A percentile compares a stretch with the other conserved stretches of the same genome.
Evolutionary conservation across 2,797 vertebrate genomes (phyloP).

Genomic region (Pseudochaenichthys georgianus): DNA sequence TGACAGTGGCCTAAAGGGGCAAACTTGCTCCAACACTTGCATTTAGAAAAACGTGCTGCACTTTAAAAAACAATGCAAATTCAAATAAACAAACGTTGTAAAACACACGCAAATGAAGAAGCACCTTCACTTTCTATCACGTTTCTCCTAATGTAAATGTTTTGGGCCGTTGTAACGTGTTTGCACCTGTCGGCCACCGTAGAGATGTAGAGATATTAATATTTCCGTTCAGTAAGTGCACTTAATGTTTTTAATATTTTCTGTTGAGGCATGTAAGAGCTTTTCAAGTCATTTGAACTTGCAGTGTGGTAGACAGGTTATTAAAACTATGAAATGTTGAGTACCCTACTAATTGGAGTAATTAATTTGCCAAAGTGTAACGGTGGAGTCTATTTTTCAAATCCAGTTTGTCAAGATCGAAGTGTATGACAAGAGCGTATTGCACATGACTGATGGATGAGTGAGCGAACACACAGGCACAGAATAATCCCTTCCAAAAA

Average conservation of each 20-base stretch:
- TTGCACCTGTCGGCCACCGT: too few species aligned
- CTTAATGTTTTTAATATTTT: constrained; percentile 50
- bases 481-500: constrained; percentile 41
- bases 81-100: too few species aligned
- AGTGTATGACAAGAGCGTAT: constrained; percentile 19
- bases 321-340: constrained; percentile 69
- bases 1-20: too few species aligned
- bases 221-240: constrained; percentile 46
- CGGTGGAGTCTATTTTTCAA: constrained; percentile 42
- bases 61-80: too few species aligned
- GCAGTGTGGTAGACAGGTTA: constrained; percentile 67
- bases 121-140: too few species aligned
- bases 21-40: too few species aligned
- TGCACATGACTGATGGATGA: constrained; percentile 48
- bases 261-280: constrained; percentile 23
- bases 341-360: constrained; percentile 71
- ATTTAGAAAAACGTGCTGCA: too few species aligned
- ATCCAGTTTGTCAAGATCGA: constrained; percentile 52
- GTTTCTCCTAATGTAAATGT: too few species aligned
- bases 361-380: constrained; percentile 73
- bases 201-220: constrained; percentile 19
- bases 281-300: constrained; percentile 65
- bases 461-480: constrained; percentile 43
- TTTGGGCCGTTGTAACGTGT: too few species aligned
- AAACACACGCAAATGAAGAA: too few species aligned